phyloP scores from a whole-genome alignment of 2,113 vertebrate genomes.

The Sturnus vulgaris region DNA sequence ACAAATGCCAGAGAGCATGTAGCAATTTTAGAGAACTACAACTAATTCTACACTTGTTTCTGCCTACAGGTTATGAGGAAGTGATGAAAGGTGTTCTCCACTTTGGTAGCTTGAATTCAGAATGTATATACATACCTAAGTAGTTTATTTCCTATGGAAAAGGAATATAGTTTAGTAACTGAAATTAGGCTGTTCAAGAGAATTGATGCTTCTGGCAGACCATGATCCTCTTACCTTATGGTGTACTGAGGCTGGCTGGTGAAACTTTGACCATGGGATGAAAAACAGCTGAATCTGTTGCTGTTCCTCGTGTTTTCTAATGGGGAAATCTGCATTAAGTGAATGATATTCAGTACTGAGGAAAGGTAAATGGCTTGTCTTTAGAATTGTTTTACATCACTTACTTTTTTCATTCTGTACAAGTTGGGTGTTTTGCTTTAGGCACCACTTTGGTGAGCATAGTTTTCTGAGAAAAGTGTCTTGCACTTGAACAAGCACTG shows the following conservation, averaged over 20 bases:
- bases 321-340: background rate
- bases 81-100: conserved; percentile 6
- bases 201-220: background rate
- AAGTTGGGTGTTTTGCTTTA: background rate
- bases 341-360: background rate
- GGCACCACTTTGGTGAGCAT: background rate
- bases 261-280: background rate
- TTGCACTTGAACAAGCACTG: background rate
- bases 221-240: rapidly evolving
- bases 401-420: background rate
- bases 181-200: background rate
- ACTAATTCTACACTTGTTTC: background rate
- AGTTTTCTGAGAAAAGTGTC: background rate
- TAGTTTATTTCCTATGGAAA: background rate
- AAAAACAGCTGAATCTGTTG: background rate
- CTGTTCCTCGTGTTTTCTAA: background rate
- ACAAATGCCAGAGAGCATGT: background rate
- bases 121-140: background rate
- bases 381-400: background rate
- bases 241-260: background rate
- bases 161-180: background rate
- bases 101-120: background rate
- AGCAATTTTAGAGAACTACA: background rate
- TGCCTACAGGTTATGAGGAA: background rate
- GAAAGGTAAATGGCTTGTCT: background rate